A percentile compares a stretch with the other conserved stretches of the same genome.
Conservation (phyloP, 1,140 invertebrate genomes). For the Conus ventricosus region DNA sequence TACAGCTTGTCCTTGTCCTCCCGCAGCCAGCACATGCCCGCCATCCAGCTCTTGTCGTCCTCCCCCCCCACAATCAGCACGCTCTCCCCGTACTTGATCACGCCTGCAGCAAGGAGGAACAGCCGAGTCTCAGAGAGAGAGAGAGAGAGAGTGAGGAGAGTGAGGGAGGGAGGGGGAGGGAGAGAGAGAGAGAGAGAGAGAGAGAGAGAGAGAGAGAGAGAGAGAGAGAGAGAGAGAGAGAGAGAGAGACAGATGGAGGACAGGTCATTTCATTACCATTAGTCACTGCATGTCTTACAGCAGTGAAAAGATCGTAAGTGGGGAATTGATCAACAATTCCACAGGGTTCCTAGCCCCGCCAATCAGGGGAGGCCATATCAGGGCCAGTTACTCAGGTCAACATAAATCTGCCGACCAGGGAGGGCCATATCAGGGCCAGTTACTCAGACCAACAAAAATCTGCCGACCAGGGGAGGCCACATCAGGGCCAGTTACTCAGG, state of each 20-base stretch:
- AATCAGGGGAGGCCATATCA: too few species aligned
- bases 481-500: too few species aligned
- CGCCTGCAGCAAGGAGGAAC: conserved; percentile 50
- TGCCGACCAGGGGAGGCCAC: too few species aligned
- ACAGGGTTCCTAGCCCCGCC: too few species aligned
- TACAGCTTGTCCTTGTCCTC: conserved; percentile 61
- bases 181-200: background rate
- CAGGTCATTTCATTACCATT: too few species aligned
- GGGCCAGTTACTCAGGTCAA: too few species aligned
- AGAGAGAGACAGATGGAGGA: background rate
- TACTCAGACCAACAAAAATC: too few species aligned
- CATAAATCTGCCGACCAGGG: too few species aligned
- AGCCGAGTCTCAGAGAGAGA: background rate
- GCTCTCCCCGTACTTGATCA: conserved; percentile 69
- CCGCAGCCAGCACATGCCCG: conserved; percentile 66
- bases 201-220: background rate
- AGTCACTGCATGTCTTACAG: too few species aligned
- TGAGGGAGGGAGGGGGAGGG: background rate
- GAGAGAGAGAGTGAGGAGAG: background rate
- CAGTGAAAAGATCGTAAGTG: too few species aligned
- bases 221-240: background rate
- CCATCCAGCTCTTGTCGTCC: conserved; percentile 74
- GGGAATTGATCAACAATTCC: too few species aligned
- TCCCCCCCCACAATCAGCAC: conserved; percentile 70
- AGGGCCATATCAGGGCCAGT: too few species aligned